Evolutionary conservation across 2,888 invertebrate species (phyloP), one percentile per base, ranked within the genome.

Genomic region (Drosophila emarginata): DNA sequence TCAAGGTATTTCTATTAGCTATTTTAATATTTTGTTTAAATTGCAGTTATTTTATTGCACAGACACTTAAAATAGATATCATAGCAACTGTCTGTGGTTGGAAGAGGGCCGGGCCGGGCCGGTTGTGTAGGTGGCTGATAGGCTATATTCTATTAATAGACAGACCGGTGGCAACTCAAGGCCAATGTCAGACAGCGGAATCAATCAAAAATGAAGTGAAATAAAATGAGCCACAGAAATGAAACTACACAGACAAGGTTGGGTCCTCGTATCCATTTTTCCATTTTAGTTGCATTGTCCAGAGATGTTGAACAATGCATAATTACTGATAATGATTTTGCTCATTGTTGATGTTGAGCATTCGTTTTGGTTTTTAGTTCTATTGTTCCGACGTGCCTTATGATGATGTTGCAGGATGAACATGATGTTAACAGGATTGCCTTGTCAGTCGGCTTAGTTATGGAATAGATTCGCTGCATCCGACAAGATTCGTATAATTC

Each of bases 301-400:
- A 53, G 61, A 40, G 39, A 21, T n/a, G n/a, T 67, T 60, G 72
- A 84, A 81, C 86, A 81, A 81, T 81, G 87, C 81, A 81, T 87
- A 81, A 81, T 87, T 87, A 87, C 87, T 85, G 81, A 87, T 87
- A 81, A 87, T 87, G 81, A 87, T 72, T 81, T 81, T 77, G 78
- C 77, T 72, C 86, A 81, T 81, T 81, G 87, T 81, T 85, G 72
- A 45, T 66, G 63, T 68, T 60, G 64, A 36, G 45, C 15, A 18
- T 45, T 18, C 18, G 54, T 14, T 12, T 67, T n/a, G 36, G 53
- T 14, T 79, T 12, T 67, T 12, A 32, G 40, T 14, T 79, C 87
- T 81, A 85, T 81, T 81, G 87, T 81, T 87, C 79, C 71, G 71
- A 12, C 65, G 12, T 21, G 59, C 50, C 51, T 56, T 59, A 45